Evolutionary conservation across 2,888 invertebrate genomes (phyloP), one percentile per base, ranked within the genome.

Genomic region (Platycnemis pennipes): DNA sequence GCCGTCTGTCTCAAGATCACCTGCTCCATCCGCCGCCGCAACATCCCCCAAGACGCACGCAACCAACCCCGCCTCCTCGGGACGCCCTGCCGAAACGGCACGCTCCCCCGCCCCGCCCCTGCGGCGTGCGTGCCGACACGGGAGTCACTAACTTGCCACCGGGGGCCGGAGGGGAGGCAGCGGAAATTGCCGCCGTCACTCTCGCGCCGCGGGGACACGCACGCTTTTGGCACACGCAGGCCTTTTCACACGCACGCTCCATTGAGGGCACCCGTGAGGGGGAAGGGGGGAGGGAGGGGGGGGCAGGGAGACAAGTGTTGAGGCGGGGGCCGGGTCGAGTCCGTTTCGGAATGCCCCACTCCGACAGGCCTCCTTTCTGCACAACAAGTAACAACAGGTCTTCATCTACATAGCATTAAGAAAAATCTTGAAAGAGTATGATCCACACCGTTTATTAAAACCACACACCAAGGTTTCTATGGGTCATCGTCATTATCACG

Each of bases 1-100:
- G 16, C 77, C 77, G 77, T 77, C 77, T 37, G 77, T 77, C 77
- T 77, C 77, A 77, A 77, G 77, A 77, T 77, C 77, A 77, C 77
- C 77, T 77, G 77, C 77, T 77, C 77, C 77, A 37, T 77, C 37
- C n/a, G 8, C 63, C 77, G 77, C 77, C 77, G 77, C 77, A 77
- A 77, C 77, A 77, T 37, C 77, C 77, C 37, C 37, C 16, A 37
- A 37, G 77, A 77, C 77, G 26, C 63, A 63, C 63, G 63, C 63
- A 63, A 26, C 63, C 26, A n/a, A 63, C 63, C 63, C 37, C 7
- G 26, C 63, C n/a, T 22, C 63, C 63, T 16, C 1, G 26, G 53
- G 53, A 53, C 16, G 63, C 63, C n/a, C 63, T n/a, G n/a, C 63
- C 63, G 22, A 26, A 63, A n/a, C 63, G 63, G 63, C 37, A 37